Evolutionary conservation across 2,113 vertebrate species (phyloP).

Genomic region (Seriola aureovittata): DNA sequence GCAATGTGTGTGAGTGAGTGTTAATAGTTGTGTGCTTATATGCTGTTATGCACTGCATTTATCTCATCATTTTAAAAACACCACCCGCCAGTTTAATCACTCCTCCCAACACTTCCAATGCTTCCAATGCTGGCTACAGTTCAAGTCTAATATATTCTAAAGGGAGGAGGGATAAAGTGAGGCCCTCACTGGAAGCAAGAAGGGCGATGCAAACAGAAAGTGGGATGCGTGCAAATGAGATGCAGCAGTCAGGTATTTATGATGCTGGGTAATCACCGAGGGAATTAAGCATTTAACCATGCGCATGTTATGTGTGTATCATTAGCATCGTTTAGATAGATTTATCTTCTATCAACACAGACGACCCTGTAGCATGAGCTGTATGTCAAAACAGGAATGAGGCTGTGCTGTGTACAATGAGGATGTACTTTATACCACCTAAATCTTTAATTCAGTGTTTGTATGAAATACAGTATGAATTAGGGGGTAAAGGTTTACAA

Average conservation of each 20-base stretch:
- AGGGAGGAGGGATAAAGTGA: conserved; percentile 46
- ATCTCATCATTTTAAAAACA: conserved; percentile 55
- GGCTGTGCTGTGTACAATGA: conserved; percentile 19
- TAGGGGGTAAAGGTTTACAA: not conserved
- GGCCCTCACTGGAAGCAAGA: conserved; percentile 22
- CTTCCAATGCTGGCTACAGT: conserved; percentile 45
- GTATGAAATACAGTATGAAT: not conserved
- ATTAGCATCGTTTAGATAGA: conserved; percentile 62
- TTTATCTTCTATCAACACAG: conserved; percentile 43
- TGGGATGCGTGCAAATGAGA: conserved; percentile 69
- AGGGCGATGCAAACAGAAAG: conserved; percentile 40
- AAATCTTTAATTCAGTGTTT: not conserved
- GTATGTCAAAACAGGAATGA: conserved; percentile 30
- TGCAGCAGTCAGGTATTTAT: conserved; percentile 73
- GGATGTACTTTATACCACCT: not conserved
- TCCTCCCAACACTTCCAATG: conserved; percentile 42
- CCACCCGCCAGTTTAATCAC: conserved; percentile 49
- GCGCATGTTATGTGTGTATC: conserved; percentile 53
- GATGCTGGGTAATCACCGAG: conserved; percentile 59
- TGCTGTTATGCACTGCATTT: conserved; percentile 38
- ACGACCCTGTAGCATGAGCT: conserved; percentile 35
- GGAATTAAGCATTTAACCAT: conserved; percentile 74
- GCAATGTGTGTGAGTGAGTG: not conserved
- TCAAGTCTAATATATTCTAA: conserved; percentile 64
- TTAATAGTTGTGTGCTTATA: conserved; percentile 40